A percentile compares a stretch with the other conserved stretches of the same genome.
These are phyloP conservation scores for Sphenopsis melanotis DNA, from an alignment of 2,797 vertebrate species.

Conservation along the genomic window DNA sequence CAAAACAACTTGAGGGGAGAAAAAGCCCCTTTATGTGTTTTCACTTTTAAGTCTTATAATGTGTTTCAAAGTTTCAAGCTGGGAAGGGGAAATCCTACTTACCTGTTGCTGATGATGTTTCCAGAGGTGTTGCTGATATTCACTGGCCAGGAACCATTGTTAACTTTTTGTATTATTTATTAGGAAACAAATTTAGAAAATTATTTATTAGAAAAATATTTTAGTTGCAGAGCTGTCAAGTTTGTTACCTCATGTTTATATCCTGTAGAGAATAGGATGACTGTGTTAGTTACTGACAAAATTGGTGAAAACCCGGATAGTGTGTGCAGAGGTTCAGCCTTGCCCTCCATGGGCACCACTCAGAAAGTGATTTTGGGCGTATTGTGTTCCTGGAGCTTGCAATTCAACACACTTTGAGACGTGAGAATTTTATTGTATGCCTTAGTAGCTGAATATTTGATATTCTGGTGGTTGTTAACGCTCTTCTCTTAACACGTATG, in stretches of 20 bases:
- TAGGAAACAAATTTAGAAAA: not conserved
- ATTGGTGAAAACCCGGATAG: accelerated
- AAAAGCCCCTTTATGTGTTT: not conserved
- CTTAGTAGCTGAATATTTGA: not conserved
- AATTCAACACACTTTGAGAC: accelerated
- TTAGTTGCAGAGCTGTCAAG: not conserved
- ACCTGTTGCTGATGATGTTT: not conserved
- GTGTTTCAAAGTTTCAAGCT: not conserved
- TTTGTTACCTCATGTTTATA: not conserved
- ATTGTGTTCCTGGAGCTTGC: not conserved
- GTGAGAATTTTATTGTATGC: not conserved
- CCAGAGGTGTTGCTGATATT: accelerated
- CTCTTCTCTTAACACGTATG: accelerated
- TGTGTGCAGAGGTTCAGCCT: not conserved
- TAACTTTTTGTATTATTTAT: accelerated
- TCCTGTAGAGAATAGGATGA: not conserved
- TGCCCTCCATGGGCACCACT: accelerated
- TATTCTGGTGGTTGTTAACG: not conserved
- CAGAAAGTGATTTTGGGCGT: accelerated
- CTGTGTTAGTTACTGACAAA: not conserved
- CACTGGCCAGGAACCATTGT: not conserved
- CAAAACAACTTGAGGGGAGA: not conserved
- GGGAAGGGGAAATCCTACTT: not conserved
- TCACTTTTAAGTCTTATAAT: not conserved
- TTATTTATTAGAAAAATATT: not conserved